Conservation (phyloP, 2,113 vertebrate species). For the Leucoraja erinaceus region DNA sequence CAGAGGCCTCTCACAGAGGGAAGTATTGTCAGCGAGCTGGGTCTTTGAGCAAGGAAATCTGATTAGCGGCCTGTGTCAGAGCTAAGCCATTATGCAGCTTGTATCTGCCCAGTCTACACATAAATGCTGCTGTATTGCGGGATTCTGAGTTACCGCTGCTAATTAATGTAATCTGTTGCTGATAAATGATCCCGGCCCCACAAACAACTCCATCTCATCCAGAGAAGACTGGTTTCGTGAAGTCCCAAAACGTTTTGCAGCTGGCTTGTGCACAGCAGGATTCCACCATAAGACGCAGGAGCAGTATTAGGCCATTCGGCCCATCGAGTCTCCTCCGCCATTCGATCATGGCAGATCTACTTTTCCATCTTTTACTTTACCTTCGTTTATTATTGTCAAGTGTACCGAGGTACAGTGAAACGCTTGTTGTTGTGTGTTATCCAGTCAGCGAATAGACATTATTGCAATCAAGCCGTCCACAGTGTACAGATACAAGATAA, state of each 20-base stretch:
- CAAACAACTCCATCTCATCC: no score
- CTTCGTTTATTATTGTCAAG: no score
- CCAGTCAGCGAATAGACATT: no score
- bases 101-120: slow-evolving; percentile 81
- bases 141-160: slow-evolving; percentile 50
- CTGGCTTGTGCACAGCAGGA: background rate
- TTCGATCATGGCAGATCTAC: no score
- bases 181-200: background rate
- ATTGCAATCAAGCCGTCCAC: no score
- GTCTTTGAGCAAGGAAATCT: slow-evolving; percentile 96
- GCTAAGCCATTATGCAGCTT: slow-evolving; percentile 93
- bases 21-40: slow-evolving; percentile 82
- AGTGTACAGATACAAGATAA: no score
- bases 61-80: slow-evolving; percentile 99
- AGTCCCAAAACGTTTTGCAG: background rate
- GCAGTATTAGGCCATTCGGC: no score
- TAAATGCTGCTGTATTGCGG: slow-evolving; percentile 69
- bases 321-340: no score
- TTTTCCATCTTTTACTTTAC: no score
- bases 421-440: no score
- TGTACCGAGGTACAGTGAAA: no score
- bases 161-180: background rate
- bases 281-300: background rate
- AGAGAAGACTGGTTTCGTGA: background rate
- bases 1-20: slow-evolving; percentile 83